A percentile compares a stretch with the other conserved stretches of the same genome.
These are phyloP conservation scores for Hemiprocne comata DNA, from an alignment of 2,113 vertebrate genomes.

Conservation along the genomic window DNA sequence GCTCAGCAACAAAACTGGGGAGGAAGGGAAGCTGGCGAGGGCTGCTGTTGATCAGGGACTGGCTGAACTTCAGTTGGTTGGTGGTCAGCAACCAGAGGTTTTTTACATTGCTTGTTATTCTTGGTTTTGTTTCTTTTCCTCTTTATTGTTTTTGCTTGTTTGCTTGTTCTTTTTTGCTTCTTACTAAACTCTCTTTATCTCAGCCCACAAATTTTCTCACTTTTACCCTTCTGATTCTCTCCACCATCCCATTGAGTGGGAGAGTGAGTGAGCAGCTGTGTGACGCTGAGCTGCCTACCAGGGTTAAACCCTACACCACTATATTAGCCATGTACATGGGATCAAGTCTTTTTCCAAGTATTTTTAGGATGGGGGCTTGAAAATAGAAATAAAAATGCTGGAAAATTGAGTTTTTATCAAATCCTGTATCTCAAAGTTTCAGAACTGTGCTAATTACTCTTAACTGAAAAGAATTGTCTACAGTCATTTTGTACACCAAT, in stretches of 20 bases:
- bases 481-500: neutral
- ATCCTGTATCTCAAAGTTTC: neutral
- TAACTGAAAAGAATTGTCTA: neutral
- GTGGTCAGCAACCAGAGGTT: rapidly evolving
- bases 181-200: neutral
- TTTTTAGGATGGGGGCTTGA: neutral
- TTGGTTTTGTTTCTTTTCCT: neutral
- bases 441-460: neutral
- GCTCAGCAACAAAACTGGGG: no score
- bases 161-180: neutral
- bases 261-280: neutral
- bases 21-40: no score
- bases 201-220: neutral
- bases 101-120: neutral
- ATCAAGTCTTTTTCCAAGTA: neutral
- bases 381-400: neutral
- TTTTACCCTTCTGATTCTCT: no score
- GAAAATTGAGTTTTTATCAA: neutral
- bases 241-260: neutral
- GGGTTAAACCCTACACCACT: rapidly evolving
- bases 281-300: neutral
- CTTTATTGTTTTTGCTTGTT: neutral
- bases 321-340: neutral
- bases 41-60: no score
- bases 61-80: neutral